These are phyloP conservation scores for Andrena chrysosceles DNA, from an alignment of 2,888 invertebrate species.

Conservation along the genomic window DNA sequence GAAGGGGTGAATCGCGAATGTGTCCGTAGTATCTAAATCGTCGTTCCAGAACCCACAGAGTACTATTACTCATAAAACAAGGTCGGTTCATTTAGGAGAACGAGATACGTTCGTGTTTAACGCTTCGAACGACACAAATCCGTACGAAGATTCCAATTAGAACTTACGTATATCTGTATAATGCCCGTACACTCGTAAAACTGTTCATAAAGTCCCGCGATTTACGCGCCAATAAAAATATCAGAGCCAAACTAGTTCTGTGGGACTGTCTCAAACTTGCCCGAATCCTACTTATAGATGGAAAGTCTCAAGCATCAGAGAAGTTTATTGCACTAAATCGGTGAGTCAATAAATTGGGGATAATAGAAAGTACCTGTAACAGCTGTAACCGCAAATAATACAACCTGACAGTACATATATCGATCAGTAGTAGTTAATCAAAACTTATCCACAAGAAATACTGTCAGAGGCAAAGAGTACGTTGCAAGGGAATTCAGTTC, in stretches of 20 bases:
- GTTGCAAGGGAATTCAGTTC: no score
- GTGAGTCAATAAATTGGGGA: no score
- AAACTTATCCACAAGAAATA: no score
- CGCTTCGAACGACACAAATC: constrained; percentile 2
- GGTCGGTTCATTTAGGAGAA: constrained; percentile 14
- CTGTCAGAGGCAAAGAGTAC: no score
- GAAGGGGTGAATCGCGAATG: neutral
- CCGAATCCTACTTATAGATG: neutral
- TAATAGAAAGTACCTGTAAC: no score
- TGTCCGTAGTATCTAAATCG: constrained; percentile 15
- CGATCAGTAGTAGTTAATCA: no score
- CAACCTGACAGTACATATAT: no score
- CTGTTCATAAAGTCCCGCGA: constrained; percentile 52
- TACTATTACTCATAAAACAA: constrained; percentile 52
- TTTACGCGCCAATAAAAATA: constrained; percentile 48
- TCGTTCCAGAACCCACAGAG: constrained; percentile 21
- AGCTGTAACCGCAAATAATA: no score
- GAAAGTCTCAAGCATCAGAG: neutral
- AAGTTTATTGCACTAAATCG: no score
- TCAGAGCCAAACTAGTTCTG: constrained; percentile 15
- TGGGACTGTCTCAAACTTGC: constrained; percentile 1
- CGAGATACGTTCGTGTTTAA: constrained; percentile 26
- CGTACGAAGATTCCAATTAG: constrained; percentile 60
- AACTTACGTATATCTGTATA: constrained; percentile 43
- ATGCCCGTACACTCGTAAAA: constrained; percentile 46